Evolutionary conservation across 2,113 vertebrate genomes (phyloP).

Genomic region (Neofelis nebulosa): DNA sequence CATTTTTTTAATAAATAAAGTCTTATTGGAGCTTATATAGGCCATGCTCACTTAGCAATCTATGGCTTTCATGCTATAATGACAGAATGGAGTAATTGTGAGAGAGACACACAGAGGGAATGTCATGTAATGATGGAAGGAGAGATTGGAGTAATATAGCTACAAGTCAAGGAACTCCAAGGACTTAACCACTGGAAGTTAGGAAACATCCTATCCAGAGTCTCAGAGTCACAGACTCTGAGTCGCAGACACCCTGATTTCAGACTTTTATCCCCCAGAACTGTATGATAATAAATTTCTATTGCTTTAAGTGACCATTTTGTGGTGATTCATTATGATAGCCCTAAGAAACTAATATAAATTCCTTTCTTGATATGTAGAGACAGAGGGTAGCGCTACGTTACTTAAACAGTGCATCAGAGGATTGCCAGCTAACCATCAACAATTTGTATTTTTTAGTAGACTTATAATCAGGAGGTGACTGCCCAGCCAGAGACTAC

Average conservation of each 20-base stretch:
- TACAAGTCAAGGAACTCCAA: not conserved
- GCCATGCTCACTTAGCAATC: not conserved
- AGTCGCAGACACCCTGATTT: not conserved
- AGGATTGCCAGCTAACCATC: not conserved
- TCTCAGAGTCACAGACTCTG: not conserved
- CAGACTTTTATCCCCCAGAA: not conserved
- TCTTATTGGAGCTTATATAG: conserved; percentile 6
- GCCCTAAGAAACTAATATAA: not conserved
- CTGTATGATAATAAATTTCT: not conserved
- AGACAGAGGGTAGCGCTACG: not conserved
- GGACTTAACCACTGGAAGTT: not conserved
- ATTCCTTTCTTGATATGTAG: not conserved
- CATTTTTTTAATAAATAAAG: not conserved
- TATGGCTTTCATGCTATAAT: not conserved
- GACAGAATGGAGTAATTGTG: not conserved
- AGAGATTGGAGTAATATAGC: not conserved
- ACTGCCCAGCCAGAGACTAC: not conserved
- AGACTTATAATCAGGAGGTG: not conserved
- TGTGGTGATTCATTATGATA: not conserved
- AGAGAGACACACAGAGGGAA: not conserved
- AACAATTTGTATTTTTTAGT: not conserved
- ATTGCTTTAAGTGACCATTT: not conserved
- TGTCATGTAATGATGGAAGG: rapidly evolving
- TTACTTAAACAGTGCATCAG: not conserved
- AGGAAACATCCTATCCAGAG: not conserved